These are phyloP conservation scores for Phyllopteryx taeniolatus DNA, from an alignment of 2,113 vertebrate species.

Conservation along the genomic window DNA sequence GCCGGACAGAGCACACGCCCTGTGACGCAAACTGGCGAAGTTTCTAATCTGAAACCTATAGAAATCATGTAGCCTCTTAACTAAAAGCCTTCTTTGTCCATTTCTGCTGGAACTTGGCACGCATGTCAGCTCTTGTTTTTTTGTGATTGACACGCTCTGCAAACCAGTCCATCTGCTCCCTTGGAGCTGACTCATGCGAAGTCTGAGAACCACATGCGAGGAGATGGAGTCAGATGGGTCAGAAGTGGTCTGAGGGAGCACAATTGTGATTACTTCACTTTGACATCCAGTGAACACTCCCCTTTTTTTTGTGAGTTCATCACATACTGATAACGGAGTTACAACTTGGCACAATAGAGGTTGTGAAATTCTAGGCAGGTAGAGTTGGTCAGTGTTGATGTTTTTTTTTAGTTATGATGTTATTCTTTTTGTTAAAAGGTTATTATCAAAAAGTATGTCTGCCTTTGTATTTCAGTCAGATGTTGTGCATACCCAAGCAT, in stretches of 20 bases:
- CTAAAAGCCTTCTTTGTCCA: not conserved
- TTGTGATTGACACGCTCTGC: not conserved
- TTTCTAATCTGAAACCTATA: constrained; percentile 5
- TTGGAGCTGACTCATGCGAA: not conserved
- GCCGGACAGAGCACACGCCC: constrained; percentile 24
- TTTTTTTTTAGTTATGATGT: no score
- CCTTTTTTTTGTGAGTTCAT: not conserved
- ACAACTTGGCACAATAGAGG: not conserved
- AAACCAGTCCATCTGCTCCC: not conserved
- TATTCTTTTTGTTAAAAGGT: no score
- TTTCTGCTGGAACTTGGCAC: not conserved
- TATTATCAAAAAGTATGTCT: no score
- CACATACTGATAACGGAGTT: not conserved
- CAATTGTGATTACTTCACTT: not conserved
- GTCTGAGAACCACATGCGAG: constrained; percentile 20
- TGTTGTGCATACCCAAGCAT: no score
- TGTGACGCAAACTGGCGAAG: constrained; percentile 17
- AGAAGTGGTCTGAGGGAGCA: not conserved
- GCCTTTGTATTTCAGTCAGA: no score
- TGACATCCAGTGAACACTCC: constrained; percentile 1
- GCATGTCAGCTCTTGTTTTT: not conserved
- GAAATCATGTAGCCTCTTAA: not conserved
- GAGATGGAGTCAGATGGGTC: constrained; percentile 6
- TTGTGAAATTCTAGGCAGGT: not conserved
- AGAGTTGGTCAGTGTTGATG: not conserved